These are phyloP conservation scores for Brassicogethes aeneus DNA, from an alignment of 2,888 invertebrate genomes.

Conservation along the genomic window DNA sequence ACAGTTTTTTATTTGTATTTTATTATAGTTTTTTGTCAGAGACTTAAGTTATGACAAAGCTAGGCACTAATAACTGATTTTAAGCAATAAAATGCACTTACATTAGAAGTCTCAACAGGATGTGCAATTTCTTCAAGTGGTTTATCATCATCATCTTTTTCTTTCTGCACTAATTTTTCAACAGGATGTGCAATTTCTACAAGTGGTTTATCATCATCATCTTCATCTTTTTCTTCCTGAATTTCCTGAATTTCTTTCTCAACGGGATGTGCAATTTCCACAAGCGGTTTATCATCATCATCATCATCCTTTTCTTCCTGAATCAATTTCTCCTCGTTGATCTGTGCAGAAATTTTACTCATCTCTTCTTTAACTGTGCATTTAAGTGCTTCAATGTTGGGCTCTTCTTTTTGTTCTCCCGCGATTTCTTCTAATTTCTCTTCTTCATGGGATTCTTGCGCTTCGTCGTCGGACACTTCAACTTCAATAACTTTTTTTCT, in stretches of 20 bases:
- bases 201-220: conserved; percentile 6
- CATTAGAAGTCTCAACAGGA: too few relatives aligned
- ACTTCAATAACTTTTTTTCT: conserved; percentile 37
- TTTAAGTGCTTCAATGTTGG: conserved; percentile 4
- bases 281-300: not conserved
- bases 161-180: not conserved
- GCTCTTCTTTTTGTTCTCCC: conserved; percentile 5
- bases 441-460: conserved; percentile 10
- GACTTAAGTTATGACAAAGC: too few relatives aligned
- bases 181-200: not conserved
- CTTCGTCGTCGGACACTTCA: conserved; percentile 39
- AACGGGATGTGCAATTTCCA: not conserved
- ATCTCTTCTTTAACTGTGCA: not conserved
- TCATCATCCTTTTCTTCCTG: not conserved
- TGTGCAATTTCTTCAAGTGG: too few relatives aligned
- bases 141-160: not conserved
- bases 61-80: too few relatives aligned
- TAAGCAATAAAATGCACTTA: too few relatives aligned
- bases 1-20: too few relatives aligned
- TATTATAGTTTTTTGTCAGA: too few relatives aligned
- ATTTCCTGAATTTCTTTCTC: not conserved
- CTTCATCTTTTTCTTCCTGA: conserved; percentile 14
- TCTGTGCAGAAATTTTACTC: not conserved
- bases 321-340: not conserved
- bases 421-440: conserved; percentile 9